A percentile compares a stretch with the other conserved stretches of the same genome.
These are phyloP conservation scores for Halictus ligatus DNA, from an alignment of 2,888 invertebrate genomes.

Conservation along the genomic window DNA sequence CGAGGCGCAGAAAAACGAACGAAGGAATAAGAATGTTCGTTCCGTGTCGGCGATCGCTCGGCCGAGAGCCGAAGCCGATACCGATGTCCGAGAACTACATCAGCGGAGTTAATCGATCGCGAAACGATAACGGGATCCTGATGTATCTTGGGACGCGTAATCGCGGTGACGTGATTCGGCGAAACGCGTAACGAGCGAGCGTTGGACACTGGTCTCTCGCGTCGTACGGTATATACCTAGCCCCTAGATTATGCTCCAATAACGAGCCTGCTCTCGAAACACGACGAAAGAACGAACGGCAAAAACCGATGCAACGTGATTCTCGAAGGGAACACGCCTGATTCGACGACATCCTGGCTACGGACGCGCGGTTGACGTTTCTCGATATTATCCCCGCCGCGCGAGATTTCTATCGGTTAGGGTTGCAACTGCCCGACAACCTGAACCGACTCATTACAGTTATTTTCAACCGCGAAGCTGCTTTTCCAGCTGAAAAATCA, in stretches of 20 bases:
- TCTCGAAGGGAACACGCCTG: conserved; percentile 1
- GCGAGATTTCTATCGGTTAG: background rate
- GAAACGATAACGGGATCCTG: conserved; percentile 67
- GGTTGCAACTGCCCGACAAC: background rate
- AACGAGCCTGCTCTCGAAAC: conserved; percentile 28
- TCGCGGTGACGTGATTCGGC: conserved; percentile 64
- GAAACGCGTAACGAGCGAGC: conserved; percentile 63
- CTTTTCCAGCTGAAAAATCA: background rate
- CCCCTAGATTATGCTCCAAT: conserved; percentile 34
- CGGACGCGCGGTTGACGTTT: conserved; percentile 2
- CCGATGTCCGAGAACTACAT: conserved; percentile 40
- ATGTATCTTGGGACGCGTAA: conserved; percentile 51
- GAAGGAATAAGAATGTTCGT: conserved; percentile 46
- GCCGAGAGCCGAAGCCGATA: conserved; percentile 8
- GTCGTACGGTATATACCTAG: conserved; percentile 40
- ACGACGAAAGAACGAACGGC: background rate
- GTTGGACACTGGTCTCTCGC: background rate
- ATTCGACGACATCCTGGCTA: conserved; percentile 11
- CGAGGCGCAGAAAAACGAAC: conserved; percentile 40
- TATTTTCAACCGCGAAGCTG: background rate
- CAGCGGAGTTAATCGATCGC: conserved; percentile 67
- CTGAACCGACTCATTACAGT: background rate
- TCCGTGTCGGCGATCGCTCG: conserved; percentile 53
- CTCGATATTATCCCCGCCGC: background rate
- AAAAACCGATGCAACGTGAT: conserved; percentile 40